Evolutionary conservation across 1,140 invertebrate species (phyloP).

Genomic region (Stegodyphus mimosarum): DNA sequence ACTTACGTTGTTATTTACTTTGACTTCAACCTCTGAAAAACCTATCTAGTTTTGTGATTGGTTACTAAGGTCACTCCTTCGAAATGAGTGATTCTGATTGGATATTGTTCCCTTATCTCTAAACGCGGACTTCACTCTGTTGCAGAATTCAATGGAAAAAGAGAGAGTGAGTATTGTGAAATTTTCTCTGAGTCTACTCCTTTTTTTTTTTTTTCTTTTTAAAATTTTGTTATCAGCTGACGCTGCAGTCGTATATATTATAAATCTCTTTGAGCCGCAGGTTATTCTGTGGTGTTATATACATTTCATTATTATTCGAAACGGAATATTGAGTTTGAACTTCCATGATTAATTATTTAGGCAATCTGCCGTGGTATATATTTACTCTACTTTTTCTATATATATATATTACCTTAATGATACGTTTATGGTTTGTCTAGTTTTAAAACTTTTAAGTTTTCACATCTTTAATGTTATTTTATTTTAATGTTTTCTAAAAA

Average conservation of each 20-base stretch:
- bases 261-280: neutral
- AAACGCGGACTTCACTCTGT: neutral
- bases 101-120: neutral
- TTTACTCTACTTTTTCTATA: neutral
- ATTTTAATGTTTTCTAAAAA: neutral
- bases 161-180: conserved; percentile 14
- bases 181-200: neutral
- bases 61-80: conserved; percentile 31
- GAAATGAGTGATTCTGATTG: conserved; percentile 15
- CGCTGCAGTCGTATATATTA: neutral
- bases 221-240: neutral
- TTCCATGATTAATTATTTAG: neutral
- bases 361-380: neutral
- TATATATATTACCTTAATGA: too few species aligned
- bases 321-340: neutral
- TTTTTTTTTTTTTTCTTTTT: neutral
- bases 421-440: neutral
- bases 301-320: neutral
- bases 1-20: neutral
- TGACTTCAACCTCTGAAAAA: conserved; percentile 36
- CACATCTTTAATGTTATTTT: neutral
- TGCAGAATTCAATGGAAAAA: conserved; percentile 57
- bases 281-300: neutral
- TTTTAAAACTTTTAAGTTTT: neutral
- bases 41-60: conserved; percentile 18